A percentile compares a stretch with the other conserved stretches of the same genome.
Evolutionary conservation across 2,888 invertebrate species (phyloP).

Genomic region (Meteorus cinctellus): DNA sequence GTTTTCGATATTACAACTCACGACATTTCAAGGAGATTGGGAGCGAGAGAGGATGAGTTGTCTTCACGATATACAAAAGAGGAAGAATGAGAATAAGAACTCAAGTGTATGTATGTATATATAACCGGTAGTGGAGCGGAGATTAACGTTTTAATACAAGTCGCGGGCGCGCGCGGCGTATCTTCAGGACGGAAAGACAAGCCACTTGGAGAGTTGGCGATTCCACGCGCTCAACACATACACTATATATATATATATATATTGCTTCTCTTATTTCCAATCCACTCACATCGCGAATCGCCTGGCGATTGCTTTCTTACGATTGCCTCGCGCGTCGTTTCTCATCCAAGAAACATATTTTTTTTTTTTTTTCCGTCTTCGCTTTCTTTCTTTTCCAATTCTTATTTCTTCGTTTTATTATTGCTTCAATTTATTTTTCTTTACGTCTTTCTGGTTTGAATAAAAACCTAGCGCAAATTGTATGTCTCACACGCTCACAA

Average conservation of each 20-base stretch:
- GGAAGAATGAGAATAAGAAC: background rate
- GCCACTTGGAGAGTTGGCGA: conserved; percentile 33
- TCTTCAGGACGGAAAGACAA: conserved; percentile 46
- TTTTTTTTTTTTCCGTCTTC: conserved; percentile 13
- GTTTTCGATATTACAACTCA: conserved; percentile 16
- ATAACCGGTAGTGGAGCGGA: conserved; percentile 65
- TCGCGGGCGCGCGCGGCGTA: conserved; percentile 42
- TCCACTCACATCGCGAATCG: conserved; percentile 43
- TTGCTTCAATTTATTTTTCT: conserved; percentile 13
- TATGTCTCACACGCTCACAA: conserved; percentile 6
- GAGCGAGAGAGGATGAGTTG: background rate
- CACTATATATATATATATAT: background rate
- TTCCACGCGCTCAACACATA: conserved; percentile 28
- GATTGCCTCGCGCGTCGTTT: conserved; percentile 41
- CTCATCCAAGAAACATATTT: conserved; percentile 27
- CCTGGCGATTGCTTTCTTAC: conserved; percentile 44
- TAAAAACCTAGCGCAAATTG: background rate
- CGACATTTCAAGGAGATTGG: conserved; percentile 13
- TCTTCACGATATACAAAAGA: background rate
- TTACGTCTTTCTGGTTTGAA: background rate
- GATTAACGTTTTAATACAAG: conserved; percentile 70
- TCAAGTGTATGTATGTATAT: conserved; percentile 30
- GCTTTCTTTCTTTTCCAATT: background rate
- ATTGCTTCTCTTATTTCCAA: conserved; percentile 27
- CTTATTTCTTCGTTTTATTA: conserved; percentile 29